phyloP scores from a whole-genome alignment of 1,140 invertebrate genomes.

The Bombyx mandarina region DNA sequence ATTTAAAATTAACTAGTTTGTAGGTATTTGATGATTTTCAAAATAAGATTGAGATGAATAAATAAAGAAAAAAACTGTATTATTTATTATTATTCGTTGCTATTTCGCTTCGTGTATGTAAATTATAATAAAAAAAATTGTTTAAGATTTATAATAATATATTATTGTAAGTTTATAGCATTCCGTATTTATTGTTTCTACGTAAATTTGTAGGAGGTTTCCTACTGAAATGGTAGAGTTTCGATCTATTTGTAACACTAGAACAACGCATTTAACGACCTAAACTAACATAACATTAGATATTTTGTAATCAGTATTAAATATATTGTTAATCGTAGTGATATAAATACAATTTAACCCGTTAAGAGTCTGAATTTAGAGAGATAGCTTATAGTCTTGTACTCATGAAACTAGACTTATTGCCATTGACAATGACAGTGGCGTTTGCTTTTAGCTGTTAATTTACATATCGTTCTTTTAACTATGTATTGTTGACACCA shows the following conservation, averaged over 20 bases:
- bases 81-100: neutral
- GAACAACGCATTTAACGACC: slow-evolving; percentile 22
- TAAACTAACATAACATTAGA: neutral
- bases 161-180: neutral
- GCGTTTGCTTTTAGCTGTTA: too few species aligned
- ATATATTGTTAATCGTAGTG: slow-evolving; percentile 1
- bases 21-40: neutral
- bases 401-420: too few species aligned
- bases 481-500: too few species aligned
- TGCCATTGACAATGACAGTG: too few species aligned
- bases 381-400: too few species aligned
- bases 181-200: neutral
- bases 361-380: too few species aligned
- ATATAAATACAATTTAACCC: too few species aligned
- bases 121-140: neutral
- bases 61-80: neutral
- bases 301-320: slow-evolving; percentile 6
- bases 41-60: neutral
- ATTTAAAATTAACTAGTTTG: neutral
- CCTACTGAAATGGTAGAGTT: neutral
- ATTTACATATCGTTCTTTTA: too few species aligned
- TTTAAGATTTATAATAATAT: neutral
- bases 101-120: neutral
- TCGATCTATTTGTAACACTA: slow-evolving; percentile 18
- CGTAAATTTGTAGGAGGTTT: neutral